Evolutionary conservation across 2,113 vertebrate genomes (phyloP).

Genomic region (Bambusicola thoracicus): DNA sequence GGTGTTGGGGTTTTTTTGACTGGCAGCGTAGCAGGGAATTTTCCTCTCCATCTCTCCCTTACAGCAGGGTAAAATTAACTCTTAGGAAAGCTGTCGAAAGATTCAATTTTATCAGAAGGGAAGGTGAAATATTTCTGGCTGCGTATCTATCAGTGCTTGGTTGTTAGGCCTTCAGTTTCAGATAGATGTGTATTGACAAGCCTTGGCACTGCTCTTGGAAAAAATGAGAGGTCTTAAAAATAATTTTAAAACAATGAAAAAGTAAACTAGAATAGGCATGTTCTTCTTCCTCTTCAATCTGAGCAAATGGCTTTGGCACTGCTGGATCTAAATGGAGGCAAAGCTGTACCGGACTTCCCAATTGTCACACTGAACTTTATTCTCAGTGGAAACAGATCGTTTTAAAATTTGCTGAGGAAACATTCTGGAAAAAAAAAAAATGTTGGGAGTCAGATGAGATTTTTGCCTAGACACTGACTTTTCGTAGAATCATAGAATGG

Average conservation of each 20-base stretch:
- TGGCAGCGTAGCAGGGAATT: background rate
- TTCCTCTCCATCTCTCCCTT: background rate
- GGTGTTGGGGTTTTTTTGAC: background rate
- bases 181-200: conserved; percentile 20
- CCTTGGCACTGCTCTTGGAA: background rate
- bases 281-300: background rate
- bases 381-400: background rate
- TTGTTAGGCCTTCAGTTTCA: background rate
- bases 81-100: conserved; percentile 20
- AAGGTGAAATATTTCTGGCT: conserved; percentile 19
- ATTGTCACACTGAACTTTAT: background rate
- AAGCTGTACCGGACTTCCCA: background rate
- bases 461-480: background rate
- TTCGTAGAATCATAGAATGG: background rate
- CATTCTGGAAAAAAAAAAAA: background rate
- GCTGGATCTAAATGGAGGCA: background rate
- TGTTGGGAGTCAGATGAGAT: background rate
- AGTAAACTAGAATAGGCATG: background rate
- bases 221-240: conserved; percentile 9
- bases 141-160: background rate
- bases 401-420: background rate
- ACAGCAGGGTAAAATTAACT: background rate
- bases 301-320: background rate
- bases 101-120: conserved; percentile 22
- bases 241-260: background rate